Conservation (phyloP, 2,888 invertebrate species). For the Amphipyra berbera region DNA sequence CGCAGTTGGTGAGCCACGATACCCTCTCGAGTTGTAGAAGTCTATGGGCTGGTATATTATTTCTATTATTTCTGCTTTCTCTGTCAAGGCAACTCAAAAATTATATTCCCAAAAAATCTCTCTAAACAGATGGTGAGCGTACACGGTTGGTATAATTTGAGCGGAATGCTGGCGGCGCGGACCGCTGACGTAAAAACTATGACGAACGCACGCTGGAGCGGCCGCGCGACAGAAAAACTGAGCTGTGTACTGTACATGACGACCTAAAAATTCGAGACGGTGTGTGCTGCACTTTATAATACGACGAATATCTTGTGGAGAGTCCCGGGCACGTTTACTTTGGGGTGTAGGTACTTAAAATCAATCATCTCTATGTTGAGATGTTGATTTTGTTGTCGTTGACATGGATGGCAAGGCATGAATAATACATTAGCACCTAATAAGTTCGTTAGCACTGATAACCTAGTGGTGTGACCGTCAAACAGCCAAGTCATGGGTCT, state of each 20-base stretch:
- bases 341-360: not conserved
- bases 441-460: no score
- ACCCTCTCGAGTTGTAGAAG: no score
- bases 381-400: no score
- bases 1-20: no score
- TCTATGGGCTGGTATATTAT: no score
- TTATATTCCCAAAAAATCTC: not conserved
- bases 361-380: no score
- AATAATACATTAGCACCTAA: no score
- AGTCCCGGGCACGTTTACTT: not conserved
- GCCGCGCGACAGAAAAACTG: constrained; percentile 57
- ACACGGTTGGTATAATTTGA: constrained; percentile 76
- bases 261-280: constrained; percentile 44
- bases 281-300: constrained; percentile 26
- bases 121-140: constrained; percentile 55
- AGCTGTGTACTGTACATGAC: constrained; percentile 36
- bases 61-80: no score
- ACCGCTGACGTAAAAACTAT: constrained; percentile 79
- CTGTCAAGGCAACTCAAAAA: no score
- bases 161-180: constrained; percentile 78
- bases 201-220: constrained; percentile 64
- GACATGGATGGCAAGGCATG: no score
- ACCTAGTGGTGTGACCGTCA: no score
- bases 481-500: no score
- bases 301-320: constrained; percentile 2